Evolutionary conservation across 2,113 vertebrate species (phyloP).

Genomic region (Pampusana beccarii): DNA sequence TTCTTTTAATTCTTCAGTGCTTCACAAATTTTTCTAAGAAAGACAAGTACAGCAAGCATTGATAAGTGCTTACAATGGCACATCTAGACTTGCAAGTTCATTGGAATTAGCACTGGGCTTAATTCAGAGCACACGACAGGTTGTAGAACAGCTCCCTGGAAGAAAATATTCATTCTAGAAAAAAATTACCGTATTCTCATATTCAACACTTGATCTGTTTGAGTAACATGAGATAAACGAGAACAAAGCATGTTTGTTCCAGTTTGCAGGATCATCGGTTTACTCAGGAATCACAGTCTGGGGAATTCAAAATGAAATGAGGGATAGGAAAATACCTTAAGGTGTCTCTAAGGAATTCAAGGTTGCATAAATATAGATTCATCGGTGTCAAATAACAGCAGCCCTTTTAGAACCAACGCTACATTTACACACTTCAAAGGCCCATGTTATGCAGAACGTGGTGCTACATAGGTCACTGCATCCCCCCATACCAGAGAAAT

Average conservation of each 20-base stretch:
- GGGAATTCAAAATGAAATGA: slow-evolving; percentile 8
- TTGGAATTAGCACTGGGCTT: neutral
- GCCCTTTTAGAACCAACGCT: neutral
- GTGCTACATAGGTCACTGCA: neutral
- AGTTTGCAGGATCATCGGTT: neutral
- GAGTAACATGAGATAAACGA: slow-evolving; percentile 14
- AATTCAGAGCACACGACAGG: neutral
- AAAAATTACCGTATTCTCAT: neutral
- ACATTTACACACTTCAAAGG: neutral
- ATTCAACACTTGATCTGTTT: neutral
- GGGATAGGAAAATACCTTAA: slow-evolving; percentile 7
- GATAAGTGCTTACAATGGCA: slow-evolving; percentile 23
- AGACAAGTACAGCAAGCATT: neutral
- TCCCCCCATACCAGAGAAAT: neutral
- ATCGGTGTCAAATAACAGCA: neutral
- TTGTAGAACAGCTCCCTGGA: neutral
- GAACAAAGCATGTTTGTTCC: slow-evolving; percentile 38
- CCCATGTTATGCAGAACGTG: neutral
- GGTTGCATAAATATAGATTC: neutral
- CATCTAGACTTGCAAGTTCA: neutral
- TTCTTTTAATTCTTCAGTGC: neutral
- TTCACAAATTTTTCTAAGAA: slow-evolving; percentile 14
- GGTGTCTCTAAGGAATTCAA: neutral
- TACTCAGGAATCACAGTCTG: neutral
- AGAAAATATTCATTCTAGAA: neutral